Base-by-base conservation (phyloP, 2,888 invertebrate species). In the Caenorhabditis sp. region DNA sequence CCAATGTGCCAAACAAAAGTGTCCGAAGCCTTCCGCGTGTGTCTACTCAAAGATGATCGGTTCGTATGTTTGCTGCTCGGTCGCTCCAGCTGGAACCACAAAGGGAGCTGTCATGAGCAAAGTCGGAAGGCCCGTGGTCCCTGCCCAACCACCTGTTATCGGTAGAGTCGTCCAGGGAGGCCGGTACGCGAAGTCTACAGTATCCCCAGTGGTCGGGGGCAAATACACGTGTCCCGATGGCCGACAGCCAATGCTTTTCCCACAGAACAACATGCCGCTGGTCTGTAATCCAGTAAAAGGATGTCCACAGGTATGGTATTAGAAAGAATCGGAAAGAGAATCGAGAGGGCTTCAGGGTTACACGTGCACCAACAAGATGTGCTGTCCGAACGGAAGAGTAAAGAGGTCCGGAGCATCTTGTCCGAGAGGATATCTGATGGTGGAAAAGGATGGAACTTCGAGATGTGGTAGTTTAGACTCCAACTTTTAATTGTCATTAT, bases 251-350 rank as follows among this genome's bases (percentile, higher is more conserved):
- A 72, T 85, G 59, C 48, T 83, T 4, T 85, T 83, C 78, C 80
- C 82, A 7, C 72, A 73, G 53, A 82, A 71, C 13, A 77, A 81
- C n/a, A 79, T 82, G 71, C 83, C 83, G 17, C 46, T 85, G 22
- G 74, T 75, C 8, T 85, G 85, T 63, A 78, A 82, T 37, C 59
- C 79, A 8, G 37, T 72, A 6, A 73, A 76, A 15, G 62, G 65
- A 41, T 85, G 85, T 65, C 84, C 84, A 15, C 65, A 59, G 70
- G 70, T 76, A n/a, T n/a, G n/a, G n/a, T n/a, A n/a, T n/a, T n/a
- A n/a, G n/a, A n/a, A n/a, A n/a, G n/a, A n/a, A n/a, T n/a, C n/a
- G n/a, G n/a, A n/a, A n/a, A n/a, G n/a, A n/a, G n/a, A 20, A 24
- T 26, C 9, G 43, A 22, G n/a, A 43, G 2, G 11, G 4, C 6